These are phyloP conservation scores for Zaprionus bogoriensis DNA, from an alignment of 2,888 invertebrate species.

Conservation along the genomic window DNA sequence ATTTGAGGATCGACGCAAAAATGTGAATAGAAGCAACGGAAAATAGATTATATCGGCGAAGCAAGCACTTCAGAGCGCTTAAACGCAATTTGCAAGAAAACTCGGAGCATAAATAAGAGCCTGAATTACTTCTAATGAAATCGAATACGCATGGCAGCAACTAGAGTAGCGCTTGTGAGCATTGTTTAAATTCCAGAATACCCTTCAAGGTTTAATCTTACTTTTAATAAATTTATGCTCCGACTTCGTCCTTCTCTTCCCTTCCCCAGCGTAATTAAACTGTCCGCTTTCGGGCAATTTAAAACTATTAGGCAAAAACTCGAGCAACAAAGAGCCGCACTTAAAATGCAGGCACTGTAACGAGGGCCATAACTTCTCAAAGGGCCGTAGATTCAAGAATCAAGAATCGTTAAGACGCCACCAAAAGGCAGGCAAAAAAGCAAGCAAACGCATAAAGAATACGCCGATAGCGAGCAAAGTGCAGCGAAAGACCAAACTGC, in stretches of 20 bases:
- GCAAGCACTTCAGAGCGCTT: constrained; percentile 17
- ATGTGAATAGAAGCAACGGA: background rate
- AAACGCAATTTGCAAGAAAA: constrained; percentile 27
- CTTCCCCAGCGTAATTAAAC: background rate
- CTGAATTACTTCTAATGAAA: background rate
- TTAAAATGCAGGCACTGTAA: background rate
- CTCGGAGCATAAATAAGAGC: background rate
- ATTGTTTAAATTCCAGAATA: background rate
- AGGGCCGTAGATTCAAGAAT: background rate
- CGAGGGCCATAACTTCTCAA: background rate
- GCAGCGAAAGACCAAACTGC: background rate
- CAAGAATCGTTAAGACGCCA: background rate
- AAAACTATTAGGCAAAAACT: background rate
- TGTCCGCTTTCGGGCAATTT: background rate
- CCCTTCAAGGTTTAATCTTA: too few species aligned
- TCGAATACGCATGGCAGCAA: background rate
- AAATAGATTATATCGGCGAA: constrained; percentile 25
- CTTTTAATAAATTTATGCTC: background rate
- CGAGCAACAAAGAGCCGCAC: background rate
- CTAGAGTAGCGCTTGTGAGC: too few species aligned
- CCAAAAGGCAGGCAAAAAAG: background rate
- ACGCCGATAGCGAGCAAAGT: background rate
- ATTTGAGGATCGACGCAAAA: constrained; percentile 46
- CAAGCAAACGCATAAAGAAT: background rate
- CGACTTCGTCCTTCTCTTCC: background rate